Evolutionary conservation across 2,888 invertebrate species (phyloP).

Genomic region (Drosophila kokeensis): DNA sequence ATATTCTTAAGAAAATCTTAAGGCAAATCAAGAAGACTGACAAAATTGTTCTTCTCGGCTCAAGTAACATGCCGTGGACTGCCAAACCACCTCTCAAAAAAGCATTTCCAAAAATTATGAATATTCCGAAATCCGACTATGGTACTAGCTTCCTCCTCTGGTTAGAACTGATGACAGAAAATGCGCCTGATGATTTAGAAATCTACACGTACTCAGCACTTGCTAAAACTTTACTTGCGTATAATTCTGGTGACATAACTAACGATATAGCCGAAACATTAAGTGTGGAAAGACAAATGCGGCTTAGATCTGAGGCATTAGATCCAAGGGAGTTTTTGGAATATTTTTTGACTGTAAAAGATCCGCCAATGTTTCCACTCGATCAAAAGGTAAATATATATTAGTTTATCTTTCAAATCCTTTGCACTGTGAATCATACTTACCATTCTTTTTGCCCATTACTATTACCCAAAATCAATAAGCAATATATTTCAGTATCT

Average conservation of each 20-base stretch:
- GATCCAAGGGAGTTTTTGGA: constrained; percentile 79
- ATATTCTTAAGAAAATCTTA: constrained; percentile 86
- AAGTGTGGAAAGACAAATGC: constrained; percentile 73
- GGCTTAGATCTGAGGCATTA: constrained; percentile 62
- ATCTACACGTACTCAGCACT: constrained; percentile 75
- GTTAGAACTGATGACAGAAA: constrained; percentile 74
- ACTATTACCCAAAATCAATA: background rate
- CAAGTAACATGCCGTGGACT: constrained; percentile 86
- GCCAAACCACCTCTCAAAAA: constrained; percentile 80
- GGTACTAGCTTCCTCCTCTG: constrained; percentile 81
- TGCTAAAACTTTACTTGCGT: constrained; percentile 80
- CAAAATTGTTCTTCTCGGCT: constrained; percentile 86
- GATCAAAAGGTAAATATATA: constrained; percentile 68
- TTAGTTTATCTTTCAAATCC: background rate
- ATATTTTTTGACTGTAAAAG: constrained; percentile 62
- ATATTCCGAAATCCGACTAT: constrained; percentile 83
- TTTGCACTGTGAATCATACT: background rate
- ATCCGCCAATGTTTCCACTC: constrained; percentile 74
- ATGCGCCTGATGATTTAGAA: constrained; percentile 62
- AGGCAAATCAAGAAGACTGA: constrained; percentile 87
- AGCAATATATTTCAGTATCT: background rate
- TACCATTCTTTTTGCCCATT: background rate
- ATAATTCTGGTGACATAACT: constrained; percentile 83
- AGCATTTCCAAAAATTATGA: constrained; percentile 80
- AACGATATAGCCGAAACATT: constrained; percentile 72